phyloP scores from a whole-genome alignment of 2,888 invertebrate species.

The Epirrhoe alternata region DNA sequence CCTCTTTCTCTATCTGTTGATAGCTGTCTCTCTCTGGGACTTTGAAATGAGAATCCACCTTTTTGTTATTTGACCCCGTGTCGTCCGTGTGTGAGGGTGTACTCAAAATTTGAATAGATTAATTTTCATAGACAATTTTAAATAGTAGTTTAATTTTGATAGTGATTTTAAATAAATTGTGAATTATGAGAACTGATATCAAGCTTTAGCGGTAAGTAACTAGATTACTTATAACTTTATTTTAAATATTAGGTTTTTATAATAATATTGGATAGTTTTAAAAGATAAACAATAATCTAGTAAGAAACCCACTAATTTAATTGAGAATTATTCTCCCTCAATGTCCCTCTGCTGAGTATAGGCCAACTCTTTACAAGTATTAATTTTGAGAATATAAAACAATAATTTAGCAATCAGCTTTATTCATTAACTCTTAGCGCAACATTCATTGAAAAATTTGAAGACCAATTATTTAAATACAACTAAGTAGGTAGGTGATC shows the following conservation, averaged over 20 bases:
- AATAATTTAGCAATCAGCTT: too few relatives aligned
- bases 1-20: slow-evolving; percentile 50
- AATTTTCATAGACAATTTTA: slow-evolving; percentile 29
- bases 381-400: too few relatives aligned
- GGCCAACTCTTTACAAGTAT: too few relatives aligned
- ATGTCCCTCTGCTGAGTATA: too few relatives aligned
- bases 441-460: too few relatives aligned
- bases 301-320: neutral
- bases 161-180: slow-evolving; percentile 24
- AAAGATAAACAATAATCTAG: neutral
- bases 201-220: slow-evolving; percentile 13
- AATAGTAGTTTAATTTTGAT: slow-evolving; percentile 26
- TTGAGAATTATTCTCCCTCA: neutral
- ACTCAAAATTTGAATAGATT: slow-evolving; percentile 34
- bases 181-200: slow-evolving; percentile 13
- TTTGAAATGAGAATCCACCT: slow-evolving; percentile 69
- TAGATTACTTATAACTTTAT: neutral
- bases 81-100: slow-evolving; percentile 70
- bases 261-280: too few relatives aligned
- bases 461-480: too few relatives aligned
- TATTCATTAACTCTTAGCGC: too few relatives aligned
- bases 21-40: slow-evolving; percentile 55
- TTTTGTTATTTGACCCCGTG: slow-evolving; percentile 78
- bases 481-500: too few relatives aligned
- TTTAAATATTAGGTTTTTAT: too few relatives aligned